Percentiles rank a stretch among this genome's conserved stretches.
Evolutionary conservation across 1,140 invertebrate genomes (phyloP).

Genomic region (Bombus pyrosoma): DNA sequence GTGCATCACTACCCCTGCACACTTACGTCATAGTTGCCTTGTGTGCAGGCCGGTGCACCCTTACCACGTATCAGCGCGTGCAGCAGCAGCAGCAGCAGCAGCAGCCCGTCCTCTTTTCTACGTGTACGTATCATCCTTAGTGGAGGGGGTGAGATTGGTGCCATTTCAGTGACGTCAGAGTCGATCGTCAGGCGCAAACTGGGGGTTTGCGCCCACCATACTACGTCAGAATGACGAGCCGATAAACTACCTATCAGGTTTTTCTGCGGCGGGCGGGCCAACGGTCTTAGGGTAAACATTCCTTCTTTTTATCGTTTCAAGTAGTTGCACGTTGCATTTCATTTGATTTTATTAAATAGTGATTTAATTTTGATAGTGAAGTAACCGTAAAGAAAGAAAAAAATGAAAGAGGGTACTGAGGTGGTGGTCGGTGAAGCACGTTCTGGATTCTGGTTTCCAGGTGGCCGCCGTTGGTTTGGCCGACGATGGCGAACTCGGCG

Average conservation of each 20-base stretch:
- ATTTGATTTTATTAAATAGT: background rate
- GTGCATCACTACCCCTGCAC: background rate
- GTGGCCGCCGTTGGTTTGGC: slow-evolving; percentile 46
- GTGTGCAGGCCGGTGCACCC: background rate
- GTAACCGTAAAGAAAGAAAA: background rate
- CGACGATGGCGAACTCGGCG: slow-evolving; percentile 76
- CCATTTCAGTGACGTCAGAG: slow-evolving; percentile 63
- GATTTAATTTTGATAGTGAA: background rate
- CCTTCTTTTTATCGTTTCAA: slow-evolving; percentile 40
- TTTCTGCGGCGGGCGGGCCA: slow-evolving; percentile 62
- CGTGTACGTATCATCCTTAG: slow-evolving; percentile 19
- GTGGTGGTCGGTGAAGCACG: slow-evolving; percentile 25
- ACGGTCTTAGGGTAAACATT: slow-evolving; percentile 67
- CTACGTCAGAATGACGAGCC: slow-evolving; percentile 72
- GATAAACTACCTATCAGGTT: slow-evolving; percentile 64
- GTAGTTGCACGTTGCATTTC: slow-evolving; percentile 32
- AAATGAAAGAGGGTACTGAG: background rate
- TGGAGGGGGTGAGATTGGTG: slow-evolving; percentile 43
- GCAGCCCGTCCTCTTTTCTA: slow-evolving; percentile 25
- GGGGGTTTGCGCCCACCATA: slow-evolving; percentile 50
- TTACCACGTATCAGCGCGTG: background rate
- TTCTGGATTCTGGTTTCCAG: slow-evolving; percentile 41
- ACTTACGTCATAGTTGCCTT: slow-evolving; percentile 11
- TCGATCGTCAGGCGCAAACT: slow-evolving; percentile 67
- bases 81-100: background rate